A percentile compares a stretch with the other conserved stretches of the same genome.
These are phyloP conservation scores for Machimus atricapillus DNA, from an alignment of 2,888 invertebrate species.

Conservation along the genomic window DNA sequence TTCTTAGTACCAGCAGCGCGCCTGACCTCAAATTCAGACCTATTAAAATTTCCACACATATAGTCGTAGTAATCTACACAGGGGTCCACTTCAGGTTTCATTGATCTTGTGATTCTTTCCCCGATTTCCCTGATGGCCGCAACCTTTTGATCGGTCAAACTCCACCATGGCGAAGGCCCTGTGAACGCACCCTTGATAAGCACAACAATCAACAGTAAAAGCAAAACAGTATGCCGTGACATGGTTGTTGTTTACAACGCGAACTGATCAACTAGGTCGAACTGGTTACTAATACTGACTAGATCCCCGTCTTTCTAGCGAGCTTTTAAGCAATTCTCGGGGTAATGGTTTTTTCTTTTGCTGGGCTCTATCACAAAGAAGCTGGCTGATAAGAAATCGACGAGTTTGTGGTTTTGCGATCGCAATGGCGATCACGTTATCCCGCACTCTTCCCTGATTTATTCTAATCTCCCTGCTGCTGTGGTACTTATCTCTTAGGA, in stretches of 20 bases:
- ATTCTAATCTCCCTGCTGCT: background rate
- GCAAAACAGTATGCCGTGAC: background rate
- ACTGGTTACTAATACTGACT: slow-evolving; percentile 17
- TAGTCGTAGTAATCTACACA: slow-evolving; percentile 6
- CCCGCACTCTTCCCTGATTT: background rate
- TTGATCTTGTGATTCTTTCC: slow-evolving; percentile 7
- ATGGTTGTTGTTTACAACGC: background rate
- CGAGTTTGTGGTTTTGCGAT: background rate
- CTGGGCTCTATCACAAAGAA: background rate
- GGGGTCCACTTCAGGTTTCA: background rate
- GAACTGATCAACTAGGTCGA: slow-evolving; percentile 4
- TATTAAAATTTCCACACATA: slow-evolving; percentile 9
- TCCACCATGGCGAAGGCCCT: background rate
- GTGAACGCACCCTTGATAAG: background rate
- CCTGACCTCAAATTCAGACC: background rate
- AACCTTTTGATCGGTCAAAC: background rate
- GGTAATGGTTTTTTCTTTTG: background rate
- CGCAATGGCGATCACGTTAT: background rate
- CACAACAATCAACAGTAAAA: background rate
- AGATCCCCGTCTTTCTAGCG: background rate
- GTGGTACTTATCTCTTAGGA: background rate
- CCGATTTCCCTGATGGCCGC: slow-evolving; percentile 1
- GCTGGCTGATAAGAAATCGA: background rate
- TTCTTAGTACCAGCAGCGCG: background rate
- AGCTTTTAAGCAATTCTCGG: slow-evolving; percentile 3